Evolutionary conservation across 2,888 invertebrate genomes (phyloP), one percentile per base, ranked within the genome.

Genomic region (Lissocephala sabroskyi): DNA sequence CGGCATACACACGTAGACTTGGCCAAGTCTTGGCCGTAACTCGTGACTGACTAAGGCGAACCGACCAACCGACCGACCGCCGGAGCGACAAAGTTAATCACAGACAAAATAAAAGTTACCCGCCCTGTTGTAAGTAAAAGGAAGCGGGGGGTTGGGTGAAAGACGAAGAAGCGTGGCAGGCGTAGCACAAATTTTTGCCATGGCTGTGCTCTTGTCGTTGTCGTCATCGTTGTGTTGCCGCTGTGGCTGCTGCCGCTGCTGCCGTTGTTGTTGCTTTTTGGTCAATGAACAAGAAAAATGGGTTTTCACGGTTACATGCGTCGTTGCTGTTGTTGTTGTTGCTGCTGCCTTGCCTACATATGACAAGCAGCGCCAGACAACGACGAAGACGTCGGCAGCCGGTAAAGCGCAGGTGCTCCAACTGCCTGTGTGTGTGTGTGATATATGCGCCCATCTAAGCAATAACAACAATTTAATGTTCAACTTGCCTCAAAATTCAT

Each of bases 211-310:
- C 30, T 37, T 42, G 32, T 40, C 33, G 30, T 44, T 30, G 14
- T 36, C 35, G n/a, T n/a, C n/a, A n/a, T n/a, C n/a, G n/a, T n/a
- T n/a, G n/a, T n/a, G n/a, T n/a, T n/a, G n/a, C n/a, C n/a, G n/a
- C n/a, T n/a, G 28, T 28, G 28, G 36, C 7, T 19, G 29, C 32
- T 51, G 41, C 42, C 56, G 32, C 36, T 36, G 10, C 23, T 41
- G 23, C 45, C 16, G 11, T 41, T 28, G 2, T 17, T 23, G 23
- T 37, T 28, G 44, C 37, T 43, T 62, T 67, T 75, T 71, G 74
- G 70, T 70, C 71, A 73, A 76, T 76, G 71, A 73, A 76, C 77
- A 73, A 76, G 71, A 76, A 76, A 73, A 73, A 73, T 73, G 58
- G 66, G 52, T 62, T 76, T 73, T 73, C 71, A 73, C 77, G 71